These are phyloP conservation scores for Eulithis prunata DNA, from an alignment of 2,888 invertebrate species.

Conservation along the genomic window DNA sequence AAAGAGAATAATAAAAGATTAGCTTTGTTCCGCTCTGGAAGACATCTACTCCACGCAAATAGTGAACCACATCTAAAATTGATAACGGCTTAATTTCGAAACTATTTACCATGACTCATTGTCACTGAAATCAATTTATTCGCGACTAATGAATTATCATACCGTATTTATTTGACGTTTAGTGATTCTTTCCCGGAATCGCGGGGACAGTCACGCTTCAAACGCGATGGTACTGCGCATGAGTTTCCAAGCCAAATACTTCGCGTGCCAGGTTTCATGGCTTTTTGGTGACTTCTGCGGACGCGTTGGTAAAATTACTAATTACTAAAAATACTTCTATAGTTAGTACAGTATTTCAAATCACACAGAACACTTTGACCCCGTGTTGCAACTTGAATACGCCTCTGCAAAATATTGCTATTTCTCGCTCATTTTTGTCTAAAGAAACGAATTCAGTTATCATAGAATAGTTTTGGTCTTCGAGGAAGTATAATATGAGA, in stretches of 20 bases:
- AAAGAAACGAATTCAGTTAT: neutral
- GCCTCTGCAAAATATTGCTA: too few species aligned
- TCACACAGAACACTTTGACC: neutral
- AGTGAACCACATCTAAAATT: too few species aligned
- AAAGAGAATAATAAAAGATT: too few species aligned
- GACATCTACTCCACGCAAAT: too few species aligned
- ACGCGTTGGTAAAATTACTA: neutral
- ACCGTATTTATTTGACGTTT: slow-evolving; percentile 31
- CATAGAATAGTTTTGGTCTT: too few species aligned
- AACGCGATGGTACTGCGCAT: slow-evolving; percentile 35
- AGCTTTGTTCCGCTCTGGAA: too few species aligned
- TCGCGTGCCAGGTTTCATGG: slow-evolving; percentile 35
- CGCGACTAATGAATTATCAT: slow-evolving; percentile 21
- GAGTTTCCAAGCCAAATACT: slow-evolving; percentile 40
- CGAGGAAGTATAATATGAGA: too few species aligned
- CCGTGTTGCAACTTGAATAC: neutral
- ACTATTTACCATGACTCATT: slow-evolving; percentile 31
- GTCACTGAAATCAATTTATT: slow-evolving; percentile 27
- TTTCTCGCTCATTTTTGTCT: neutral
- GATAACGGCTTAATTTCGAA: neutral
- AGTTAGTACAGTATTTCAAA: neutral
- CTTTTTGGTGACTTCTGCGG: slow-evolving; percentile 18
- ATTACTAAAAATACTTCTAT: too few species aligned
- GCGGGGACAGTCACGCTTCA: slow-evolving; percentile 32
- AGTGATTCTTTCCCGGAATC: slow-evolving; percentile 34